Conservation (phyloP, 1,140 invertebrate genomes). For the Zaprionus davidi region DNA sequence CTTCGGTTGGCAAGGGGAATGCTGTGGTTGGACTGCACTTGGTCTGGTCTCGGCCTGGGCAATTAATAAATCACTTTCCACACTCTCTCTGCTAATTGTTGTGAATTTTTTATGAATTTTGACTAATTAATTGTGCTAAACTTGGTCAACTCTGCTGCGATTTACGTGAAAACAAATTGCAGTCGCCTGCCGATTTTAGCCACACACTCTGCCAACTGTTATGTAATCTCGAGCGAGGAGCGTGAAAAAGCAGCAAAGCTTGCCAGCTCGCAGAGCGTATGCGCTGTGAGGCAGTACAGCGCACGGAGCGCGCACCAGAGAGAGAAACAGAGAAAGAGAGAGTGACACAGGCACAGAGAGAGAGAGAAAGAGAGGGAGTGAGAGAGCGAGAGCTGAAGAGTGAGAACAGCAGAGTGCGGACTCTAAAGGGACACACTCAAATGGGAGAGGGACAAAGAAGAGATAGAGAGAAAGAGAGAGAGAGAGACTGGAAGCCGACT, state of each 20-base stretch:
- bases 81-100: constrained; percentile 24
- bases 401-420: too few relatives aligned
- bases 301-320: not conserved
- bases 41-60: not conserved
- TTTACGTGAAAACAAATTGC: constrained; percentile 60
- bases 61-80: not conserved
- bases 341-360: not conserved
- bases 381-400: constrained; percentile 23
- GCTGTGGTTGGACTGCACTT: constrained; percentile 5
- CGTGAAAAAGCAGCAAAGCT: constrained; percentile 62
- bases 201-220: constrained; percentile 80
- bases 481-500: constrained; percentile 32
- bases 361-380: constrained; percentile 23
- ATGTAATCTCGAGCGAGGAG: constrained; percentile 72
- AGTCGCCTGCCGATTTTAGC: constrained; percentile 62
- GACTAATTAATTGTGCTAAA: constrained; percentile 31
- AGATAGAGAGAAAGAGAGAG: not conserved
- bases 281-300: constrained; percentile 36
- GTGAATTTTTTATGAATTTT: constrained; percentile 43
- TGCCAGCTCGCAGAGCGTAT: constrained; percentile 35
- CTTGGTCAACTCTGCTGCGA: constrained; percentile 33
- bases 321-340: constrained; percentile 17
- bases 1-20: not conserved
- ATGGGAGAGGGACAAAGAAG: not conserved
- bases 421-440: too few relatives aligned